A percentile compares a stretch with the other conserved stretches of the same genome.
Evolutionary conservation across 2,797 vertebrate genomes (phyloP).

Genomic region (Spea hammondii): DNA sequence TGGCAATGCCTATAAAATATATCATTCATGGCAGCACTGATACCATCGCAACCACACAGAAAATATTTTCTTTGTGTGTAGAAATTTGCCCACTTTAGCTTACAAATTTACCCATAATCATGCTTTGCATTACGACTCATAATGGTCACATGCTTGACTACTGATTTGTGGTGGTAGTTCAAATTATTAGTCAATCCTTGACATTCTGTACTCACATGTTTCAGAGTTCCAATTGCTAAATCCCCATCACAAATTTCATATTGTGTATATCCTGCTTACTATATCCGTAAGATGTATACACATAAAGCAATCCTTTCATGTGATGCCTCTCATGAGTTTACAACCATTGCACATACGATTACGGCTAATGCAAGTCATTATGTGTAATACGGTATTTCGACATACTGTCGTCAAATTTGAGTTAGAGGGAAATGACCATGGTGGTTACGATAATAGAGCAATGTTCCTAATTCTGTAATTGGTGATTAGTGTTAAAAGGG

Average conservation of each 20-base stretch:
- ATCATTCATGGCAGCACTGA: too few species aligned
- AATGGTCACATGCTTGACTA: not conserved
- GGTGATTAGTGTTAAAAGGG: too few species aligned
- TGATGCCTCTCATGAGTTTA: not conserved
- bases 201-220: not conserved
- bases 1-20: too few species aligned
- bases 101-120: too few species aligned
- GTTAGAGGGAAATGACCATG: too few species aligned
- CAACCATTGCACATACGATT: not conserved
- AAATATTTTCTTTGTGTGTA: too few species aligned
- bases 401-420: not conserved
- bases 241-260: constrained; percentile 4
- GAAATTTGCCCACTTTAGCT: too few species aligned
- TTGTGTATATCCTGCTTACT: not conserved
- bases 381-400: not conserved
- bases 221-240: not conserved
- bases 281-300: not conserved
- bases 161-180: not conserved
- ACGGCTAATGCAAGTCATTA: not conserved
- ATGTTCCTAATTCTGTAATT: too few species aligned
- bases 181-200: not conserved
- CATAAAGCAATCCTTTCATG: constrained; percentile 1
- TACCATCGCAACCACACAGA: too few species aligned
- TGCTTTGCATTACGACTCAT: too few species aligned
- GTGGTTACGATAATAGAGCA: too few species aligned